These are phyloP conservation scores for Takifugu flavidus DNA, from an alignment of 2,113 vertebrate species.

Conservation along the genomic window DNA sequence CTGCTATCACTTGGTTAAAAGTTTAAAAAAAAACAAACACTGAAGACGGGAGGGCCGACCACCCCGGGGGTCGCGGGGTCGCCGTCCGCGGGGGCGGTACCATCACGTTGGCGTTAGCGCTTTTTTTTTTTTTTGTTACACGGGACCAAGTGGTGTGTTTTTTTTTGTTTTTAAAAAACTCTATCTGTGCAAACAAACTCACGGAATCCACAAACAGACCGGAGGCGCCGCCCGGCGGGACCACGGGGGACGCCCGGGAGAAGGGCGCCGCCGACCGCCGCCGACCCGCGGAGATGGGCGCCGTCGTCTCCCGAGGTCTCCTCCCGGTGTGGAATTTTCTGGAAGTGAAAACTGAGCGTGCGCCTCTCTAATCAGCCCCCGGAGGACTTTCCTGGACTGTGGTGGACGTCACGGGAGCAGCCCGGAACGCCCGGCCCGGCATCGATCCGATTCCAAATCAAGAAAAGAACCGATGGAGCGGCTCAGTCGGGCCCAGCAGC, in stretches of 20 bases:
- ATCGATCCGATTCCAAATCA: too few relatives aligned
- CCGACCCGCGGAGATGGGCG: too few relatives aligned
- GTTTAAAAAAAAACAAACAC: constrained; percentile 59
- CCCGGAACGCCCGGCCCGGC: too few relatives aligned
- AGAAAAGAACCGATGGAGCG: too few relatives aligned
- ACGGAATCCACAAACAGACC: constrained; percentile 26
- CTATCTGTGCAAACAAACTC: constrained; percentile 46
- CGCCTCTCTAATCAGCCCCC: too few relatives aligned
- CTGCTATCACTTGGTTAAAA: constrained; percentile 61
- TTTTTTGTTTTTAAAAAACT: not conserved
- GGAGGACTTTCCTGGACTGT: too few relatives aligned
- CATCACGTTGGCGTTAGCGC: constrained; percentile 40
- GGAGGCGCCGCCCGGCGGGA: constrained; percentile 41
- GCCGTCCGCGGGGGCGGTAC: constrained; percentile 51
- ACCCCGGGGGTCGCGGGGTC: constrained; percentile 34
- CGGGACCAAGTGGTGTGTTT: constrained; percentile 74
- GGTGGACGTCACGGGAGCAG: too few relatives aligned
- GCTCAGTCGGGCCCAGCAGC: too few relatives aligned
- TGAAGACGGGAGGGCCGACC: constrained; percentile 78
- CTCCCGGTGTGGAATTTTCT: too few relatives aligned
- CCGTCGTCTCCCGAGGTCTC: too few relatives aligned
- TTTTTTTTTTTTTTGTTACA: constrained; percentile 55
- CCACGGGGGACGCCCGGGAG: constrained; percentile 35
- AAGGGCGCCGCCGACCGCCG: not conserved
- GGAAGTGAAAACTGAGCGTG: too few relatives aligned